Base-by-base conservation (phyloP, 2,888 invertebrate genomes). In the Anthophora plumipes region DNA sequence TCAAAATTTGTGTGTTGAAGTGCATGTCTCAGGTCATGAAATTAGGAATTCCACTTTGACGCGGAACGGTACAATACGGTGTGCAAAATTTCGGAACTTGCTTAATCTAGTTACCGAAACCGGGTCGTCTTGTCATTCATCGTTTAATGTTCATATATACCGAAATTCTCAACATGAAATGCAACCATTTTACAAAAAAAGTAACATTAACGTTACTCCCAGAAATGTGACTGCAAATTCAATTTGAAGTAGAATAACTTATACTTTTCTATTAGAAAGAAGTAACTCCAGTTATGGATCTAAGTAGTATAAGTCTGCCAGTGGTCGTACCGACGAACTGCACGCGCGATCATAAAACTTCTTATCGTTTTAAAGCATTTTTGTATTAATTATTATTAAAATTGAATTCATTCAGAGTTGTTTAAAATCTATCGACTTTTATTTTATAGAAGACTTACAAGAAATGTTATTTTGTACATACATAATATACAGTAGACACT, bases 271-370 rank as follows among this genome's bases (percentile, higher is more conserved):
- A 46, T 46, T 17, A 46, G 7, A n/a, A 12, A 17, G 55, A 17
- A 48, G 67, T 67, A 61, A 69, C 20, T 37, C 66, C 68, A n/a
- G n/a, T n/a, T 59, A 73, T 22, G 70, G 50, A 20, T 71, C 61
- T 67, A 80, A 87, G 80, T 83, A 79, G 86, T 61, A 59, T 70
- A 64, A 55, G 72, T 77, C 76, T 74, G 60, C 69, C 60, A 55
- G 67, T 81, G 67, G 73, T 76, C 81, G 71, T 77, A 52, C 85
- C 39, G 50, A 11, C 2, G 25, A 25, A 2, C 14, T 5, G 46
- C 14, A 46, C 5, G 12, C 12, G 5, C 2, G 14, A 2, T 46
- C 46, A 12, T 12, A 5, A 46, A 14, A 0, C 2, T 46, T 14
- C 14, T 1, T 1, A 11, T 12, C 11, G 2, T 11, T 12, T 43